Evolutionary conservation across 2,113 vertebrate species (phyloP), one percentile per base, ranked within the genome.

Genomic region (Asarcornis scutulata): DNA sequence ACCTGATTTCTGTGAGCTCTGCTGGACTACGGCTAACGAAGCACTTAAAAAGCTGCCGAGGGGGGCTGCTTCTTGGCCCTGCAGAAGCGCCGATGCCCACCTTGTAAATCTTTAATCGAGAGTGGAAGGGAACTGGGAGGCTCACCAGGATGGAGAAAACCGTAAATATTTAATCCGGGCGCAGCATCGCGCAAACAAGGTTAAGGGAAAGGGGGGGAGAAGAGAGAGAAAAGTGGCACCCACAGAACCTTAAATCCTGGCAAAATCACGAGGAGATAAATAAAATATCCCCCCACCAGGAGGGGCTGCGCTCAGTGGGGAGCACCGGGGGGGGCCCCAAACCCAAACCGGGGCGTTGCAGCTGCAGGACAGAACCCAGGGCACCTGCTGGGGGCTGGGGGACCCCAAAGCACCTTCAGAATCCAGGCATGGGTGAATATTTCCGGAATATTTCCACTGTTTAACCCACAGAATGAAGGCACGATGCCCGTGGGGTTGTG

Each of bases 91-190:
- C 63, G 80, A 32, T 88, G 90, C 59, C 59, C 68, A 75, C 80
- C 63, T 81, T 18, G 29, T 94, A 86, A 97, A 95, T 93, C 58
- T 93, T 97, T 96, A 89, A 96, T 91, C 76, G 91, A 42, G 75
- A 93, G 81, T 46, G 83, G 56, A 36, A 67, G 27, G 40, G 50
- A 71, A 63, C 59, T 29, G 71, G 83, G 60, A 56, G 81, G 58
- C 59, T 79, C 83, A 36, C 22, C 40, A 73, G 66, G 32, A 78
- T 1, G 8, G 90, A 48, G n/a, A 27, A 44, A 40, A 32, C n/a
- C 40, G 75, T 81, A 89, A 84, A 95, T 86, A 77, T 79, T 91
- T 88, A n/a, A 91, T 86, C 53, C 68, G 83, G 53, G n/a, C 53
- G 26, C 31, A 44, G 73, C 62, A 92, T 72, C 53, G 36, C 52